Conservation (phyloP, 92 coral and sea anemone species). For the Metridium senile region DNA sequence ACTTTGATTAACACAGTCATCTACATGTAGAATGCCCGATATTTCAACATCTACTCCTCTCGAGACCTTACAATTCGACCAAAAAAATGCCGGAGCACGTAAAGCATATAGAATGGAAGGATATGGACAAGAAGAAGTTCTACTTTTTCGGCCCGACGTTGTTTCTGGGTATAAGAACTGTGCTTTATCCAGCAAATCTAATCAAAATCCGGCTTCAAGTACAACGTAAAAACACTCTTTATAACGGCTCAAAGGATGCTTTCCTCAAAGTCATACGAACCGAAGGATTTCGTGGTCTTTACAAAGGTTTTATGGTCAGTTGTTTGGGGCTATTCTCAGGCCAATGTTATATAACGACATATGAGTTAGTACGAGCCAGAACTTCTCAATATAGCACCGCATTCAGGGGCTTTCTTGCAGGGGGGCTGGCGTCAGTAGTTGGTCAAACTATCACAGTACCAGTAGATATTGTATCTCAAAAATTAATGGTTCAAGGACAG, state of each 20-base stretch:
- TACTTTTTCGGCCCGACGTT: slow-evolving; percentile 93
- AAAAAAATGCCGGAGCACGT: slow-evolving; percentile 87
- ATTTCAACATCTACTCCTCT: background rate
- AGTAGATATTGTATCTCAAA: slow-evolving; percentile 89
- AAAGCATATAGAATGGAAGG: slow-evolving; percentile 94
- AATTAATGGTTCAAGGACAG: slow-evolving; percentile 91
- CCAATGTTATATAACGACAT: slow-evolving; percentile 95
- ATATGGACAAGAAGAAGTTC: slow-evolving; percentile 91
- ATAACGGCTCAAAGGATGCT: slow-evolving; percentile 93
- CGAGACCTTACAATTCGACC: background rate
- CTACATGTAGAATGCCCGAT: background rate
- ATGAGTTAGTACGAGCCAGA: slow-evolving; percentile 77
- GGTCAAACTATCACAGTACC: slow-evolving; percentile 97
- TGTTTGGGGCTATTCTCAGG: slow-evolving; percentile 86
- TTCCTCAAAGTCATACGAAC: slow-evolving; percentile 71
- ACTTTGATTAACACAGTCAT: slow-evolving; percentile 4
- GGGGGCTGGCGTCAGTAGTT: slow-evolving; percentile 84
- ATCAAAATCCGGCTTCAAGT: slow-evolving; percentile 95
- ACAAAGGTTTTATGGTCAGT: slow-evolving; percentile 90
- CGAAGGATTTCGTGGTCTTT: slow-evolving; percentile 96
- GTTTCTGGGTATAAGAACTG: slow-evolving; percentile 84
- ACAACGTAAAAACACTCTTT: slow-evolving; percentile 84
- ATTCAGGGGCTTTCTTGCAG: slow-evolving; percentile 91
- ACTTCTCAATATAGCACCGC: slow-evolving; percentile 75
- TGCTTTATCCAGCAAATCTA: slow-evolving; percentile 90